Evolutionary conservation across 2,113 vertebrate genomes (phyloP), one percentile per base, ranked within the genome.

Genomic region (Cottus gobio): DNA sequence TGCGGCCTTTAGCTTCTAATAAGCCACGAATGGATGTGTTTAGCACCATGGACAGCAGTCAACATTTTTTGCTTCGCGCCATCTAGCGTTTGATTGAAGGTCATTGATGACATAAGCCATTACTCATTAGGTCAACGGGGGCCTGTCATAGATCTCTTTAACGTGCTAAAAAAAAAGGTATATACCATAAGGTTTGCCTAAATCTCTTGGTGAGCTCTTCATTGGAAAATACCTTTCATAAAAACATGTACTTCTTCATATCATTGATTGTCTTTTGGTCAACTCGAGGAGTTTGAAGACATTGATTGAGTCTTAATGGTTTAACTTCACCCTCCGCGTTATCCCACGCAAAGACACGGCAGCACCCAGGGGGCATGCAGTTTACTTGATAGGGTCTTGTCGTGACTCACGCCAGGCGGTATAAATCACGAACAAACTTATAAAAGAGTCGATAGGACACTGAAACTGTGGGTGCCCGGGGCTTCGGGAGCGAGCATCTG

Each of bases 401-500:
- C 57, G 56, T 89, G 85, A 92, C 79, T 89, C 83, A 85, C 61
- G 57, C 68, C 79, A 88, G 67, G 88, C 83, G 65, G 78, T 85
- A 73, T 75, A 75, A 86, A 85, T 82, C 85, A 89, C 79, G 82
- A 88, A 89, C 78, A 84, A 86, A 92, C 82, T 66, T 78, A 68
- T 77, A 75, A 79, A 86, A 60, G 60, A 83, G 79, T 65, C 10
- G 61, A 61, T 75, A 11, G 79, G 82, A 83, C 85, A 75, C 74
- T 79, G 77, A 37, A 75, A 66, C 44, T 57, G 82, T 74, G 77
- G 81, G 77, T 75, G 79, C 84, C 70, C 9, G 1, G 20, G 78
- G 88, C 85, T 63, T 42, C 6, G 30, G 58, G 78, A 80, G 67
- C 46, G 11, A 84, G 63, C 84, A 63, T 89, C 71, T 87, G 77